Evolutionary conservation across 2,888 invertebrate genomes (phyloP).

Genomic region (Tiliacea citrago): DNA sequence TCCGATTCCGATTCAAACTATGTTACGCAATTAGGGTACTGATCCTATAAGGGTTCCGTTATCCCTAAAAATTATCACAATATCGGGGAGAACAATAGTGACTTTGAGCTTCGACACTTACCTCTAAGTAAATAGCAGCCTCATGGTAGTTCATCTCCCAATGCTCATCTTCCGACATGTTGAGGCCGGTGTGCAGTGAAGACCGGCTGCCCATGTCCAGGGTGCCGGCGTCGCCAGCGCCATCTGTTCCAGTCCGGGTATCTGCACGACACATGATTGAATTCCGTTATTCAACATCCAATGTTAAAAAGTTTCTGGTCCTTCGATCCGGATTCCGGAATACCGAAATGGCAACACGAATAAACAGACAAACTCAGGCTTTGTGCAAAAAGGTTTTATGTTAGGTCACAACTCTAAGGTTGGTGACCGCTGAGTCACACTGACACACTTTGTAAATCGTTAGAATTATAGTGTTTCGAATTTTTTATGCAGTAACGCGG

Average conservation of each 20-base stretch:
- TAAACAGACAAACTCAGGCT: background rate
- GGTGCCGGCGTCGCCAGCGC: slow-evolving; percentile 83
- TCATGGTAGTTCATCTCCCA: slow-evolving; percentile 98
- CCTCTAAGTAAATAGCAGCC: slow-evolving; percentile 96
- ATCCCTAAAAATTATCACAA: background rate
- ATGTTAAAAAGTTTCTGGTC: background rate
- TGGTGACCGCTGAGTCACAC: slow-evolving; percentile 21
- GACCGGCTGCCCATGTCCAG: slow-evolving; percentile 92
- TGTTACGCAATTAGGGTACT: too few relatives aligned
- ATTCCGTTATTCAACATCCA: slow-evolving; percentile 15
- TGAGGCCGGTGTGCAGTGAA: slow-evolving; percentile 90
- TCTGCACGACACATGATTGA: slow-evolving; percentile 71
- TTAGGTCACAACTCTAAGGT: slow-evolving; percentile 15
- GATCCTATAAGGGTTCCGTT: too few relatives aligned
- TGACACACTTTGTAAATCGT: slow-evolving; percentile 8
- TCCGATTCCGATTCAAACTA: too few relatives aligned
- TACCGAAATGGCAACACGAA: background rate
- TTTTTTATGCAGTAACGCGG: slow-evolving; percentile 7
- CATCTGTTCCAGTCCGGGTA: slow-evolving; percentile 81
- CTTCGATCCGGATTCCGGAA: slow-evolving; percentile 30
- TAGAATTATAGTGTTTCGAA: slow-evolving; percentile 1
- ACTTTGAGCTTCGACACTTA: slow-evolving; percentile 68
- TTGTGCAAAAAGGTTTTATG: slow-evolving; percentile 13
- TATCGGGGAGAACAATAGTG: too few relatives aligned
- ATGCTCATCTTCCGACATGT: slow-evolving; percentile 90